Base-by-base conservation (phyloP, 2,888 invertebrate genomes). In the Phaonia tiefii region DNA sequence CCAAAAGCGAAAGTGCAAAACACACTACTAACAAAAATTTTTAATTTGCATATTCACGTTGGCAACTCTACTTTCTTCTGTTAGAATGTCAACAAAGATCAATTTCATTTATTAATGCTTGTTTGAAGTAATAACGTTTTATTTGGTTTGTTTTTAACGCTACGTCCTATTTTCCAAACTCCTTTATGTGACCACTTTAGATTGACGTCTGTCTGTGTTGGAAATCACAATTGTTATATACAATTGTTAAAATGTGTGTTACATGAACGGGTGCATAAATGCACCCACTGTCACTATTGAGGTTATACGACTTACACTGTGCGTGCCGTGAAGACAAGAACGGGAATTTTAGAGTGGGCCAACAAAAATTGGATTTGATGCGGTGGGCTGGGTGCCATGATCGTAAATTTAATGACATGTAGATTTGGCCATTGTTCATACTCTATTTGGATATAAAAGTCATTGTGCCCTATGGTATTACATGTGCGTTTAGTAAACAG, bases 311-410 rank as follows among this genome's bases (percentile, higher is more conserved):
- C 97, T 2, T 96, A 96, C 90, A 97, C 96, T 7, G 96, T 99
- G 13, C 92, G 98, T 69, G 98, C 98, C 2, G 93, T 98, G 2
- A 98, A 98, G 88, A 95, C 97, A 0, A 92, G 95, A 69, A 94
- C 95, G 10, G 98, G 98, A 98, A 98, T 92, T 98, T 98, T 89
- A 98, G 97, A 90, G 98, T 98, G 22, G 97, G 96, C 0, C 95
- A 96, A 84, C 97, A 98, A 89, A 95, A 97, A 85, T 88, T 98
- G 66, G 94, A 94, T 73, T 77, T 95, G 86, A 86, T 92, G 73
- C 91, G 91, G 74, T 90, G 91, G 58, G 87, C 88, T 44, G 92
- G 93, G 79, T 94, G 94, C 76, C 90, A 88, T 71, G 83, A 87
- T 66, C 85, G 85, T 58, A 74, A 86, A n/a, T 86, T 86, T 13